These are phyloP conservation scores for Drosophila prosaltans DNA, from an alignment of 1,140 invertebrate genomes.

Conservation along the genomic window DNA sequence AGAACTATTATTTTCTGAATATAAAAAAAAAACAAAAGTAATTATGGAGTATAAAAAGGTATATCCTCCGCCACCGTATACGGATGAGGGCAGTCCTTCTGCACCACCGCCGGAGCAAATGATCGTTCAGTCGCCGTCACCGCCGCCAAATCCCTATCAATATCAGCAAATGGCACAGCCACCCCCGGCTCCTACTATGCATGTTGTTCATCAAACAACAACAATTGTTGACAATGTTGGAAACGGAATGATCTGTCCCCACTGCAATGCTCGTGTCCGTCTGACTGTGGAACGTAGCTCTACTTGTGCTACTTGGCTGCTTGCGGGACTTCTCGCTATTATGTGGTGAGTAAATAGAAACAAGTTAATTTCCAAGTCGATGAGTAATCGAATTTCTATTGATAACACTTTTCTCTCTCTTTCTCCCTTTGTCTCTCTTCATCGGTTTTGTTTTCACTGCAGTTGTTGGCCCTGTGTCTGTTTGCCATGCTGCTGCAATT, in stretches of 20 bases:
- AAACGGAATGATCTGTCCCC: slow-evolving; percentile 45
- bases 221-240: slow-evolving; percentile 30
- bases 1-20: no score
- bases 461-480: slow-evolving; percentile 85
- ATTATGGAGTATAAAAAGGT: background rate
- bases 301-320: slow-evolving; percentile 47
- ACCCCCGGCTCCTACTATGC: background rate
- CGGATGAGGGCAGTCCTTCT: slow-evolving; percentile 17
- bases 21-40: no score
- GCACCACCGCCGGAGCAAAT: slow-evolving; percentile 19
- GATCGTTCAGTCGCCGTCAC: background rate
- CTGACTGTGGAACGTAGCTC: slow-evolving; percentile 48
- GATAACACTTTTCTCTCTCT: background rate
- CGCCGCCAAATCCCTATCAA: background rate
- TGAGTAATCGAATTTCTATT: slow-evolving; percentile 20
- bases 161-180: background rate
- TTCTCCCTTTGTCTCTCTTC: background rate
- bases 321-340: slow-evolving; percentile 46
- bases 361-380: background rate
- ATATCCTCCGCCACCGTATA: slow-evolving; percentile 6
- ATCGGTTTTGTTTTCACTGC: slow-evolving; percentile 27
- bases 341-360: slow-evolving; percentile 45
- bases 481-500: slow-evolving; percentile 87
- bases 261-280: slow-evolving; percentile 43
- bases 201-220: slow-evolving; percentile 22